Conservation (phyloP, 1,140 invertebrate species). For the Drosophila neocordata region DNA sequence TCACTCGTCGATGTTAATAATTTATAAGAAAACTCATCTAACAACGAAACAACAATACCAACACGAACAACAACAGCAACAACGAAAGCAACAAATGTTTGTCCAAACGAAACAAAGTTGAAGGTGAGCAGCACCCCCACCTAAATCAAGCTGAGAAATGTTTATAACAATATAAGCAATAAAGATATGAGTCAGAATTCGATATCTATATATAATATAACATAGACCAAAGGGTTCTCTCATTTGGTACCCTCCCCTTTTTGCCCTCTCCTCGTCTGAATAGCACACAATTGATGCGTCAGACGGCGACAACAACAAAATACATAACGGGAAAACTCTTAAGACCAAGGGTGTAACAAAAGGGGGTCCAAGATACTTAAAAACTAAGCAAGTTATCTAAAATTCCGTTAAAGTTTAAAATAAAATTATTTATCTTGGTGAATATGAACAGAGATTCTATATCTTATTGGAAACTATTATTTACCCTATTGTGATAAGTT, state of each 20-base stretch:
- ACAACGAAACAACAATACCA: conserved; percentile 31
- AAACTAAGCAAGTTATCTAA: not conserved
- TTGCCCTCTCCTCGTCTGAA: not conserved
- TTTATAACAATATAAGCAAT: not conserved
- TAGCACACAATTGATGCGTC: conserved; percentile 52
- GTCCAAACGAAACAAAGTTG: conserved; percentile 52
- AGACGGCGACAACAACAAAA: conserved; percentile 24
- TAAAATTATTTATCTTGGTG: too few species aligned
- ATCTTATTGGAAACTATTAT: too few species aligned
- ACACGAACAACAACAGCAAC: conserved; percentile 45
- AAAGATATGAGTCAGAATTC: conserved; percentile 2
- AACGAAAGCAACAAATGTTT: conserved; percentile 72
- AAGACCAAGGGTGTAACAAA: conserved; percentile 29
- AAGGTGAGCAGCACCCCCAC: conserved; percentile 45
- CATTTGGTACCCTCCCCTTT: not conserved
- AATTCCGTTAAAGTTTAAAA: too few species aligned
- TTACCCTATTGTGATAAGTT: too few species aligned
- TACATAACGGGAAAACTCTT: conserved; percentile 11
- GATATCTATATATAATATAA: not conserved
- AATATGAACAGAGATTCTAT: too few species aligned
- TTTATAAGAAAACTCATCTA: not conserved
- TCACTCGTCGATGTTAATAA: not conserved
- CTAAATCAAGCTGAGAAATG: not conserved
- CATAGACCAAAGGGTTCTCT: not conserved
- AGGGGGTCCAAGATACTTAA: not conserved